Percentiles rank a stretch among this genome's conserved stretches.
Evolutionary conservation across 2,888 invertebrate species (phyloP).

Genomic region (Cheiracanthium punctorium): DNA sequence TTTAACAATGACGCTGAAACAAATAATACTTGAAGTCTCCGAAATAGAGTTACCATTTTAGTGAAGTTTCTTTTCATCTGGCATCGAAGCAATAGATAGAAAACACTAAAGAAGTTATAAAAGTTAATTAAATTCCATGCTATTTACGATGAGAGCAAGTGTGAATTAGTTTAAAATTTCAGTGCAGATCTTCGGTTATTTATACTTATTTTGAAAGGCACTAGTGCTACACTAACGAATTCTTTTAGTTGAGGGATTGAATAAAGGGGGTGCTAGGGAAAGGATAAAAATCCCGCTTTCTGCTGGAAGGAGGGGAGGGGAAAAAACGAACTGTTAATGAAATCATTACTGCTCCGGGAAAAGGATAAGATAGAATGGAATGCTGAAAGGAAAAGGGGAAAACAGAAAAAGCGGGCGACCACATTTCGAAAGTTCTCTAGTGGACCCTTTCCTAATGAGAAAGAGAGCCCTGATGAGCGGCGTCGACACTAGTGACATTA

Average conservation of each 20-base stretch:
- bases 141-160: conserved; percentile 65
- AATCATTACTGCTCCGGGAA: conserved; percentile 68
- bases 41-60: conserved; percentile 9
- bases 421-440: conserved; percentile 59
- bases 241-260: conserved; percentile 45
- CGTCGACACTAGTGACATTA: conserved; percentile 69
- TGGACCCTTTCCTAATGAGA: conserved; percentile 63
- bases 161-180: conserved; percentile 69
- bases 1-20: background rate
- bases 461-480: conserved; percentile 55
- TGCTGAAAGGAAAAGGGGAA: conserved; percentile 34
- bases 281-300: conserved; percentile 49
- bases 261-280: conserved; percentile 28
- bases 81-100: conserved; percentile 44
- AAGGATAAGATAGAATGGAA: conserved; percentile 58
- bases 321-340: conserved; percentile 65
- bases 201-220: conserved; percentile 68
- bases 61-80: background rate
- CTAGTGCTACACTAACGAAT: conserved; percentile 51
- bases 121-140: conserved; percentile 66
- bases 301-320: conserved; percentile 33
- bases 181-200: conserved; percentile 60
- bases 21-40: background rate
- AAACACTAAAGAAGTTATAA: conserved; percentile 60
- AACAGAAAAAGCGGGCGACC: conserved; percentile 66